Conservation (phyloP, 2,113 vertebrate genomes). For the Apeltes quadracus region DNA sequence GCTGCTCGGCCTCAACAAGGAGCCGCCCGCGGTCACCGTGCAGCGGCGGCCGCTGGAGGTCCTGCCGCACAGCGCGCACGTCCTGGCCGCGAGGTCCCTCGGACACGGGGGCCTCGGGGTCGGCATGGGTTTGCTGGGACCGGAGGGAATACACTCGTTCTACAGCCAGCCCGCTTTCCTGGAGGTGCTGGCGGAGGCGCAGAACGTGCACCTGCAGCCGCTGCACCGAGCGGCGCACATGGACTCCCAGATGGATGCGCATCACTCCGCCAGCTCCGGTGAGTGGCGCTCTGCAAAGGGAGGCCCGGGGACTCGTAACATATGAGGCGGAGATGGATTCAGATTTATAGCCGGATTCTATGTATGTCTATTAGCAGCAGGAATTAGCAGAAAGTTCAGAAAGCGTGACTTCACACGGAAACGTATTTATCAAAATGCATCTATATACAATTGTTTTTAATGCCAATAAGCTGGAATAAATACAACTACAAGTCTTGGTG, state of each 20-base stretch:
- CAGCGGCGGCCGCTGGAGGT: slow-evolving; percentile 86
- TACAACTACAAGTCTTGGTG: background rate
- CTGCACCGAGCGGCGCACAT: slow-evolving; percentile 81
- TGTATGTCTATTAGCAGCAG: too few species aligned
- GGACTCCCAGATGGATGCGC: slow-evolving; percentile 83
- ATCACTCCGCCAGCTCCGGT: slow-evolving; percentile 94
- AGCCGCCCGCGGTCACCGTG: slow-evolving; percentile 83
- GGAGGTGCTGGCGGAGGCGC: slow-evolving; percentile 92
- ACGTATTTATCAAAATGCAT: background rate
- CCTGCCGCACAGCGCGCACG: slow-evolving; percentile 86
- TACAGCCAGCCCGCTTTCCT: slow-evolving; percentile 94
- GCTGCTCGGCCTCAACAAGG: slow-evolving; percentile 96
- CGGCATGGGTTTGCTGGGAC: slow-evolving; percentile 89
- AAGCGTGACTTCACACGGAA: too few species aligned
- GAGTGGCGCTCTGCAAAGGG: slow-evolving; percentile 11
- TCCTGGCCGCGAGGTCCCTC: slow-evolving; percentile 88
- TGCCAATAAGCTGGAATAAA: background rate
- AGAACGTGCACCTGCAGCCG: slow-evolving; percentile 89
- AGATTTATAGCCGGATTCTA: background rate
- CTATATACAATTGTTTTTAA: background rate
- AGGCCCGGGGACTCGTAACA: background rate
- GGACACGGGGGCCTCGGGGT: slow-evolving; percentile 86
- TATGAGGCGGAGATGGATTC: background rate
- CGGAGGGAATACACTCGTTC: slow-evolving; percentile 91
- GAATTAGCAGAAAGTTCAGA: too few species aligned